Percentiles rank a stretch among this genome's conserved stretches.
phyloP scores from a whole-genome alignment of 2,797 vertebrate genomes.

The Oophaga sylvatica region DNA sequence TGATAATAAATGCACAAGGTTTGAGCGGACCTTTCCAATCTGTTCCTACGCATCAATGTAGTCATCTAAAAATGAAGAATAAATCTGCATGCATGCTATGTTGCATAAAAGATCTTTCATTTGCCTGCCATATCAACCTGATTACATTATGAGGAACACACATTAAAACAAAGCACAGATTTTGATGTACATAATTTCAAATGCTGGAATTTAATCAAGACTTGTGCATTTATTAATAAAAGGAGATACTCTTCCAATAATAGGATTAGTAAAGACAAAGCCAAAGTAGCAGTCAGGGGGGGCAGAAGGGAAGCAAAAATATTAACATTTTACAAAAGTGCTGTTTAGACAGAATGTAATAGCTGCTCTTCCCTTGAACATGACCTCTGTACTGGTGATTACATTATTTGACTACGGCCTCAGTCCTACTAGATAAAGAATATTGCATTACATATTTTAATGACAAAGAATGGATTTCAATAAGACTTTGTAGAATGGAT shows the following conservation, averaged over 20 bases:
- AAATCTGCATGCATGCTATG: constrained; percentile 58
- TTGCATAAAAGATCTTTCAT: constrained; percentile 60
- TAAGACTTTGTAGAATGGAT: background rate
- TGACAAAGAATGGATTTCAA: constrained; percentile 3
- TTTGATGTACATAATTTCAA: constrained; percentile 58
- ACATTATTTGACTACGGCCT: constrained; percentile 33
- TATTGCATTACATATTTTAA: constrained; percentile 23
- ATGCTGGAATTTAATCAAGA: constrained; percentile 60
- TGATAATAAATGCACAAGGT: constrained; percentile 53
- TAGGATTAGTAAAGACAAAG: constrained; percentile 42
- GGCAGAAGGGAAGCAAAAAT: constrained; percentile 62
- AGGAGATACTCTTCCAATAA: constrained; percentile 51
- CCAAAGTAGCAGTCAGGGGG: constrained; percentile 51
- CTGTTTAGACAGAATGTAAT: constrained; percentile 65
- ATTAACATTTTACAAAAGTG: constrained; percentile 70
- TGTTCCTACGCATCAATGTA: constrained; percentile 35
- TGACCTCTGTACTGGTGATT: constrained; percentile 50
- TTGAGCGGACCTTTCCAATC: constrained; percentile 42
- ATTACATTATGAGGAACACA: constrained; percentile 61
- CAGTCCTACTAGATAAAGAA: constrained; percentile 22
- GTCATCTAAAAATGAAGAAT: constrained; percentile 47
- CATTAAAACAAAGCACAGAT: constrained; percentile 53
- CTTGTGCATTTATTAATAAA: constrained; percentile 59
- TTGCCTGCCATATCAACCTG: constrained; percentile 61
- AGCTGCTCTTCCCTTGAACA: constrained; percentile 65